phyloP scores from a whole-genome alignment of 2,113 vertebrate species.

The Hydrolagus affinis region DNA sequence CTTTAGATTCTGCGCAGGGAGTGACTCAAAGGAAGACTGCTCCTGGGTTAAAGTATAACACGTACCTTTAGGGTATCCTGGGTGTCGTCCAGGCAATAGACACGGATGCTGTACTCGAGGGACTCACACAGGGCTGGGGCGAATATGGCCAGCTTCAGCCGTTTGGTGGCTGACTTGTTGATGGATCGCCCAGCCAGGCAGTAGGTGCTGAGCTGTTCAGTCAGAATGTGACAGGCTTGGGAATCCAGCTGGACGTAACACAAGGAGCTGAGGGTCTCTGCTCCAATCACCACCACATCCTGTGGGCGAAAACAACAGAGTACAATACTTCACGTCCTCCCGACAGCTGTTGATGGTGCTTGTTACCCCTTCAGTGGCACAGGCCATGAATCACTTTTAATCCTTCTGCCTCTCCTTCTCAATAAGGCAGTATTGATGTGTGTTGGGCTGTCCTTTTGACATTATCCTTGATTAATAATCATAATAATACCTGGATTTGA shows the following conservation, averaged over 20 bases:
- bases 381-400: neutral
- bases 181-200: conserved; percentile 79
- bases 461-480: too few species aligned
- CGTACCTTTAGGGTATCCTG: conserved; percentile 85
- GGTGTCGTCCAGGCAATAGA: conserved; percentile 87
- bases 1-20: too few species aligned
- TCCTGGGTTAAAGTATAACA: neutral
- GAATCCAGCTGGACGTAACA: conserved; percentile 85
- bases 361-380: too few species aligned
- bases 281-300: conserved; percentile 84
- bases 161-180: conserved; percentile 78
- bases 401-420: neutral
- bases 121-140: conserved; percentile 76
- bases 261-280: conserved; percentile 87
- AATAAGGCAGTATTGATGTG: too few species aligned
- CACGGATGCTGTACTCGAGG: conserved; percentile 80
- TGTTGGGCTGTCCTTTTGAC: too few species aligned
- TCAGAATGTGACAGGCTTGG: conserved; percentile 85
- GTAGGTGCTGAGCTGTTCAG: conserved; percentile 80
- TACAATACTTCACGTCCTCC: neutral
- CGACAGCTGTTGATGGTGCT: neutral
- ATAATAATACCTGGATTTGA: too few species aligned
- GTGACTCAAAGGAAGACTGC: too few species aligned
- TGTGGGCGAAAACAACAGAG: conserved; percentile 41
- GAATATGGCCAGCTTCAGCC: conserved; percentile 82